Percentiles rank a stretch among this genome's conserved stretches.
These are phyloP conservation scores for Brachionus sp. DNA, from an alignment of 1,140 invertebrate genomes.

Conservation along the genomic window DNA sequence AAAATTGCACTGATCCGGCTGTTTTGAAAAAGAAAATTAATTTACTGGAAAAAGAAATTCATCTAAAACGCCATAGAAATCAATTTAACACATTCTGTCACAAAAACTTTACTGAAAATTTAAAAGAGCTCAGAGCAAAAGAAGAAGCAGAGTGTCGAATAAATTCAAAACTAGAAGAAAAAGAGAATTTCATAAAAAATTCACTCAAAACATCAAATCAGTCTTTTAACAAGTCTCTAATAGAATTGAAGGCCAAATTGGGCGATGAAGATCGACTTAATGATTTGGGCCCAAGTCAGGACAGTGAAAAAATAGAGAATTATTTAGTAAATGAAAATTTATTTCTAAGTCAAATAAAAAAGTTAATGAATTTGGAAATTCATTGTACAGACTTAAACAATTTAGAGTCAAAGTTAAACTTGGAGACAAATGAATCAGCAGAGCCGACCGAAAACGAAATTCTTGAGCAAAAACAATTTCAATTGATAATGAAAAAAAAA, in stretches of 20 bases:
- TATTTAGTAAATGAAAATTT: background rate
- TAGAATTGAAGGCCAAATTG: slow-evolving; percentile 26
- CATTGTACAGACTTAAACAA: slow-evolving; percentile 4
- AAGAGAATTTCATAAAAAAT: background rate
- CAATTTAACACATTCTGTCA: background rate
- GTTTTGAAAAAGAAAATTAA: slow-evolving; percentile 2
- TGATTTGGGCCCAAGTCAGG: background rate
- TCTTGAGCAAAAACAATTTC: slow-evolving; percentile 15
- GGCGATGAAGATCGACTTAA: background rate
- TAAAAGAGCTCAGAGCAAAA: background rate
- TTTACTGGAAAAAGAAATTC: background rate
- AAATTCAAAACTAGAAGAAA: slow-evolving; percentile 18
- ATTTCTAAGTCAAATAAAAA: background rate
- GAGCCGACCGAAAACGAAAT: background rate
- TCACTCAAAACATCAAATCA: background rate
- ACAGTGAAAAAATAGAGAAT: background rate
- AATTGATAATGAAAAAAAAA: slow-evolving; percentile 23
- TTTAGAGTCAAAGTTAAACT: background rate
- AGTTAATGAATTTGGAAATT: background rate
- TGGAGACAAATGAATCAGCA: background rate
- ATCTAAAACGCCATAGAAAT: background rate
- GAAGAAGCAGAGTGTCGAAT: background rate
- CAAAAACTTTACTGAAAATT: background rate
- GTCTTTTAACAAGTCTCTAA: background rate
- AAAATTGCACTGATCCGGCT: background rate